phyloP scores from a whole-genome alignment of 2,888 invertebrate species.

The Elgonia sp. region DNA sequence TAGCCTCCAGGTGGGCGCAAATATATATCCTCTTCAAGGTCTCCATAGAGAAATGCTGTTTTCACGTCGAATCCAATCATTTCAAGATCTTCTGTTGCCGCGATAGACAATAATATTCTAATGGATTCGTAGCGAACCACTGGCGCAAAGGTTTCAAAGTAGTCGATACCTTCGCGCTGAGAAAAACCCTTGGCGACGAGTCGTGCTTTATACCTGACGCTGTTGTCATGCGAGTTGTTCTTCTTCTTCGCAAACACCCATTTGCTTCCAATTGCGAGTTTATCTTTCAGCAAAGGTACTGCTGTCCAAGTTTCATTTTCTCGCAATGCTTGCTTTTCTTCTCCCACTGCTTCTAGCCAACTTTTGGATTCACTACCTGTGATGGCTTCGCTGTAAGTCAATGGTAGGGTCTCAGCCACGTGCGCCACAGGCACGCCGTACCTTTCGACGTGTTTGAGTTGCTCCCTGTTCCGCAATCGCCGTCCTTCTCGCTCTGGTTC shows the following conservation, averaged over 20 bases:
- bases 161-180: slow-evolving; percentile 60
- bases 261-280: slow-evolving; percentile 9
- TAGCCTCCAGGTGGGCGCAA: slow-evolving; percentile 55
- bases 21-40: slow-evolving; percentile 61
- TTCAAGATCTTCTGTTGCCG: slow-evolving; percentile 66
- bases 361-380: background rate
- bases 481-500: background rate
- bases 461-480: background rate
- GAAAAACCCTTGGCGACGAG: slow-evolving; percentile 71
- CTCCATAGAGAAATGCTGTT: slow-evolving; percentile 74
- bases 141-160: slow-evolving; percentile 64
- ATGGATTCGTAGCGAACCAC: slow-evolving; percentile 62
- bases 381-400: background rate
- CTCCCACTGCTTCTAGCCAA: background rate
- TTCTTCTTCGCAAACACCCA: slow-evolving; percentile 34
- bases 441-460: background rate
- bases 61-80: slow-evolving; percentile 73
- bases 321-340: background rate
- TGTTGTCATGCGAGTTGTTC: background rate
- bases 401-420: background rate
- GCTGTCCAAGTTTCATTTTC: slow-evolving; percentile 47
- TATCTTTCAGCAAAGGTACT: background rate
- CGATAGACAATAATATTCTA: slow-evolving; percentile 62
- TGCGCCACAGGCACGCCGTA: background rate
- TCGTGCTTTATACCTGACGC: slow-evolving; percentile 70